A percentile compares a stretch with the other conserved stretches of the same genome.
These are phyloP conservation scores for Corythornis cristatus DNA, from an alignment of 2,113 vertebrate genomes.

Conservation along the genomic window DNA sequence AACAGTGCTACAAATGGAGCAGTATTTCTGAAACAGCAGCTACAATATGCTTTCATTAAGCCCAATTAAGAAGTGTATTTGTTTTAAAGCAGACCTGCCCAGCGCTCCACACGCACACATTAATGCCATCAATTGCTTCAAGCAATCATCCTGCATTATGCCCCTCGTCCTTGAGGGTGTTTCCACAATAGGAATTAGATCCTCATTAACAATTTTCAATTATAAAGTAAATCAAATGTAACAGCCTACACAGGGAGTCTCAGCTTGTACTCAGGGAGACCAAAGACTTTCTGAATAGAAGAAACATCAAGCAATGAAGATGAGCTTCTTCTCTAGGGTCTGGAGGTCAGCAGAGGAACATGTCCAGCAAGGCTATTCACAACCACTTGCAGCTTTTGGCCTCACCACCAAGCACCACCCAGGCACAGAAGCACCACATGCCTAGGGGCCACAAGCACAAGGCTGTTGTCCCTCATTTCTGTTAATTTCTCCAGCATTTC, in stretches of 20 bases:
- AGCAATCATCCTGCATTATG: not conserved
- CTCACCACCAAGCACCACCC: not conserved
- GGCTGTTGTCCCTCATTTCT: not conserved
- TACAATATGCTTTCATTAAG: not conserved
- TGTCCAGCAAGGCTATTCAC: not conserved
- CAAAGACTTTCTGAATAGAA: not conserved
- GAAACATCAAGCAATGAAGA: not conserved
- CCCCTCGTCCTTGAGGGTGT: not conserved
- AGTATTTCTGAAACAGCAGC: not conserved
- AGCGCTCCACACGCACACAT: not conserved
- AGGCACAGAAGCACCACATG: not conserved
- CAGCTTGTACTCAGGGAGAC: not conserved
- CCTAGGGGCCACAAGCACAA: not conserved
- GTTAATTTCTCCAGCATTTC: not conserved
- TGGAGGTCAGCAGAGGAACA: not conserved
- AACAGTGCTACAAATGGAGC: not conserved
- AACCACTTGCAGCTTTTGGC: not conserved
- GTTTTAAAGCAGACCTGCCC: not conserved
- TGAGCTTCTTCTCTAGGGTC: not conserved
- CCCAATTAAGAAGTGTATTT: not conserved
- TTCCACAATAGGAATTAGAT: conserved; percentile 21
- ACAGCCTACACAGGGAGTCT: not conserved
- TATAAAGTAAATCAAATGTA: conserved; percentile 8
- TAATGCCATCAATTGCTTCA: not conserved
- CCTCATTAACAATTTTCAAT: not conserved